Conservation (phyloP, 2,113 vertebrate species). For the Podocnemis expansa region DNA sequence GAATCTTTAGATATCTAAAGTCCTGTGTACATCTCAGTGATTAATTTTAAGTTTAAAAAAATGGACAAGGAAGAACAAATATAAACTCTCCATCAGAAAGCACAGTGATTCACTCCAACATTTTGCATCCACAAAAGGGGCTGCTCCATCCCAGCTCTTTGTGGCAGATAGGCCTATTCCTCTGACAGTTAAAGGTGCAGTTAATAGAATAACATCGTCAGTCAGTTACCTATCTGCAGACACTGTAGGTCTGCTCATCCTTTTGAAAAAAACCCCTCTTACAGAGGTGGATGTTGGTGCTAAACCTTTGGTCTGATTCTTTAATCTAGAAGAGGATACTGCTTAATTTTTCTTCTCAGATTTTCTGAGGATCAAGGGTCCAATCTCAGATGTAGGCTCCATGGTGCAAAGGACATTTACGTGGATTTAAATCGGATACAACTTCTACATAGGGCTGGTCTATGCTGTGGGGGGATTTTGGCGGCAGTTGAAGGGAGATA, state of each 20-base stretch:
- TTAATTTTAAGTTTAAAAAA: background rate
- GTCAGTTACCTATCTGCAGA: background rate
- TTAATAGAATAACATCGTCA: background rate
- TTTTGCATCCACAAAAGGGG: background rate
- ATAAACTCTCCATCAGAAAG: background rate
- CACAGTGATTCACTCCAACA: background rate
- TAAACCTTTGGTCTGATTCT: background rate
- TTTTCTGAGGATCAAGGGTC: background rate
- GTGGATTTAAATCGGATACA: background rate
- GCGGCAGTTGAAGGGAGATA: too few relatives aligned
- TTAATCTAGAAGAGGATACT: background rate
- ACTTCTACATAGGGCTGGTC: background rate
- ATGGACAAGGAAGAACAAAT: background rate
- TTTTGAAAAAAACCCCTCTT: background rate
- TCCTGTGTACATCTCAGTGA: too few relatives aligned
- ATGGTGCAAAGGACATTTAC: slow-evolving; percentile 32
- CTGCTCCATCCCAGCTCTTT: background rate
- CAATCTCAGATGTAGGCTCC: slow-evolving; percentile 10
- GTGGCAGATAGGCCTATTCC: background rate
- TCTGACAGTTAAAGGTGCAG: background rate
- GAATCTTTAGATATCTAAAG: background rate
- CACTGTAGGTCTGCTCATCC: background rate
- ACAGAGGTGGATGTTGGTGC: background rate
- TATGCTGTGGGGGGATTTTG: too few relatives aligned
- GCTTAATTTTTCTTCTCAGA: background rate